These are phyloP conservation scores for Cynoglossus semilaevis DNA, from an alignment of 2,113 vertebrate species.

Conservation along the genomic window DNA sequence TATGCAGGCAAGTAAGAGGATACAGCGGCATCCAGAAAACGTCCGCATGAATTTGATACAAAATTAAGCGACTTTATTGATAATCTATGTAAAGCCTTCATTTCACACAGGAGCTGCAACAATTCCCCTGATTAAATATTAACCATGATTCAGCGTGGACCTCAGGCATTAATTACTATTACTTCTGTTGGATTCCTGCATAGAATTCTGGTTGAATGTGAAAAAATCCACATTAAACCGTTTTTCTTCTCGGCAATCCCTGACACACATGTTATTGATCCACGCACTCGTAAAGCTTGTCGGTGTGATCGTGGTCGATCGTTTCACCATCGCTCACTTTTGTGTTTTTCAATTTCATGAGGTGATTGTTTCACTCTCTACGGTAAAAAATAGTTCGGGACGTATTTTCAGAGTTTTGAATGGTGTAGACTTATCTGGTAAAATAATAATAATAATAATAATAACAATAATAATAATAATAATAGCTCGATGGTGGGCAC, in stretches of 20 bases:
- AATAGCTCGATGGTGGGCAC: neutral
- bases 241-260: constrained; percentile 18
- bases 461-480: neutral
- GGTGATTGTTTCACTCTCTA: constrained; percentile 6
- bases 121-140: constrained; percentile 75
- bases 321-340: constrained; percentile 11
- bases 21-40: constrained; percentile 55
- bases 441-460: constrained; percentile 2
- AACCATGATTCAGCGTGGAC: constrained; percentile 63
- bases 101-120: constrained; percentile 62
- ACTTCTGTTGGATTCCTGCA: constrained; percentile 45
- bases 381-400: too few relatives aligned
- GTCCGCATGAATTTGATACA: constrained; percentile 57
- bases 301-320: constrained; percentile 11
- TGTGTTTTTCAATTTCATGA: constrained; percentile 19
- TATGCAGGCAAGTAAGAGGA: constrained; percentile 53
- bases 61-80: constrained; percentile 75
- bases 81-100: constrained; percentile 72
- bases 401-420: too few relatives aligned
- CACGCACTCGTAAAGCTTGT: constrained; percentile 6
- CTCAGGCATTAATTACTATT: constrained; percentile 67
- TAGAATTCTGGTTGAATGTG: constrained; percentile 25
- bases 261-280: constrained; percentile 12
- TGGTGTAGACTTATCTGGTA: too few relatives aligned
- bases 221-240: constrained; percentile 1